These are phyloP conservation scores for Phainopepla nitens DNA, from an alignment of 2,113 vertebrate genomes.

Conservation along the genomic window DNA sequence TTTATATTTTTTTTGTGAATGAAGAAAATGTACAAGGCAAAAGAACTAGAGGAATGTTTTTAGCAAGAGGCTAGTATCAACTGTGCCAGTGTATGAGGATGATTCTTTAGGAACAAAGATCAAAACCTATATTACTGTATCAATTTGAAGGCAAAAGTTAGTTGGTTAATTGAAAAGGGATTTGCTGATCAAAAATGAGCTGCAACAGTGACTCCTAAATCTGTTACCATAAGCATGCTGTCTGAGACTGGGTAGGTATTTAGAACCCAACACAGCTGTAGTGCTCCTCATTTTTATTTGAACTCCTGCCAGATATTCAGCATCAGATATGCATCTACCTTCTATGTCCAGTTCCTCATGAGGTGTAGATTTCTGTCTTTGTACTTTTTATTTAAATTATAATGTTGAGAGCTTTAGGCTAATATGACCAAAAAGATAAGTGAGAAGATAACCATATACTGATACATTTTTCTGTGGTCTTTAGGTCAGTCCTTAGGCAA, in stretches of 20 bases:
- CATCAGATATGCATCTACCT: not conserved
- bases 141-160: not conserved
- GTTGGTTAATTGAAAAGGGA: not conserved
- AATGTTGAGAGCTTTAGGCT: not conserved
- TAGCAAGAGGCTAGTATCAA: not conserved
- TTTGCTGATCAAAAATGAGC: not conserved
- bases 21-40: not conserved
- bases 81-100: not conserved
- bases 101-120: not conserved
- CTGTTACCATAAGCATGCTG: not conserved
- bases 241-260: not conserved
- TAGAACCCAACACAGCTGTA: not conserved
- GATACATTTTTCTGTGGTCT: not conserved
- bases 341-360: not conserved
- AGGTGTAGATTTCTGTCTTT: not conserved
- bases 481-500: not conserved
- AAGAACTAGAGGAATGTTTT: not conserved
- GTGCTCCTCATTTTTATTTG: not conserved
- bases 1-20: not conserved
- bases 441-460: not conserved
- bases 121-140: not conserved
- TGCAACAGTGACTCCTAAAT: not conserved
- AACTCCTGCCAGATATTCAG: not conserved
- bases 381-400: not conserved
- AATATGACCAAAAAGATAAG: not conserved